Conservation (phyloP, 2,797 vertebrate genomes). For the Poecilia wingei region DNA sequence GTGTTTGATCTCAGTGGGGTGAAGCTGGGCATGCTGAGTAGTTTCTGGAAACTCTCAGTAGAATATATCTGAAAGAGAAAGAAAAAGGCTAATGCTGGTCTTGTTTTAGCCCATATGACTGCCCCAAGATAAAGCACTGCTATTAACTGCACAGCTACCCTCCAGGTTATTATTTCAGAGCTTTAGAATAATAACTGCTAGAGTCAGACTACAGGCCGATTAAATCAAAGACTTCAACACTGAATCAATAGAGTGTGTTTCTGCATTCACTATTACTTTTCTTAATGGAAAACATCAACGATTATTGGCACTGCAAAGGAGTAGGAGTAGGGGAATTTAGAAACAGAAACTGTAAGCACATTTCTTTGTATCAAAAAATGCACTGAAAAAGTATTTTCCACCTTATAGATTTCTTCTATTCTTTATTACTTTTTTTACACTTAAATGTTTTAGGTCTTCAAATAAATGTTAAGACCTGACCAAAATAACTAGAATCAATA, state of each 20-base stretch:
- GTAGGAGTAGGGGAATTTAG: conserved; percentile 4
- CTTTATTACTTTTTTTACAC: not conserved
- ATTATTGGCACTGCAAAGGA: not conserved
- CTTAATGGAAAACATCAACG: conserved; percentile 9
- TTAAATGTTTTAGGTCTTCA: not conserved
- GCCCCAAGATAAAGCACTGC: conserved; percentile 22
- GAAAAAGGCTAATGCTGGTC: conserved; percentile 11
- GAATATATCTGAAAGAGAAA: conserved; percentile 10
- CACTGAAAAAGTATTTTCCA: not conserved
- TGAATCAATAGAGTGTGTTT: conserved; percentile 9
- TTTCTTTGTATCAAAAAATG: not conserved
- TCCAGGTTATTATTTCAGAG: conserved; percentile 36
- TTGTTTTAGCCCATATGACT: conserved; percentile 17
- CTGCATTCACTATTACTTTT: conserved; percentile 16
- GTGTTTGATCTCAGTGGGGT: conserved; percentile 16
- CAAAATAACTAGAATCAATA: not conserved
- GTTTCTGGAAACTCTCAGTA: conserved; percentile 9
- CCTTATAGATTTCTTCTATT: not conserved
- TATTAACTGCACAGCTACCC: conserved; percentile 28
- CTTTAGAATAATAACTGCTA: conserved; percentile 18
- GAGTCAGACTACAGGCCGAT: conserved; percentile 14
- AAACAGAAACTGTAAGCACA: conserved; percentile 7
- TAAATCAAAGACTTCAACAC: conserved; percentile 29
- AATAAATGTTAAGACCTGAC: not conserved
- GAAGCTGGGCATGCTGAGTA: conserved; percentile 12